Conservation (phyloP, 2,888 invertebrate species). For the Meta bourneti region DNA sequence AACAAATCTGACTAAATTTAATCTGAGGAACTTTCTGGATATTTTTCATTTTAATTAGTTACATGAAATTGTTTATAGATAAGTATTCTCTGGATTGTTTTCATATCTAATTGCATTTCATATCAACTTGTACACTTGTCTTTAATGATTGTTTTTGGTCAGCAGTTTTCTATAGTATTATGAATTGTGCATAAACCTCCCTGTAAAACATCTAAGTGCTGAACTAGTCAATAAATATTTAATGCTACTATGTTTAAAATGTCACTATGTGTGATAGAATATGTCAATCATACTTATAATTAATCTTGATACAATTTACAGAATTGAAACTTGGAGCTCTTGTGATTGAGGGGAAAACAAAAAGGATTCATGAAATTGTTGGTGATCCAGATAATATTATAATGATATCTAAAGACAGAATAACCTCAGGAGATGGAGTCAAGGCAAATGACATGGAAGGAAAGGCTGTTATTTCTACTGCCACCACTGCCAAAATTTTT, state of each 20-base stretch:
- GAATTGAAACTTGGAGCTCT: slow-evolving; percentile 83
- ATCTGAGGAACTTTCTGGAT: too few relatives aligned
- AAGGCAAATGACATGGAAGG: slow-evolving; percentile 94
- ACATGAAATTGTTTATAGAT: too few relatives aligned
- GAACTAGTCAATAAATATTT: too few relatives aligned
- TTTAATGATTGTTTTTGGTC: too few relatives aligned
- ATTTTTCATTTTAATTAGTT: too few relatives aligned
- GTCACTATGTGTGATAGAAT: too few relatives aligned
- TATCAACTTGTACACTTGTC: too few relatives aligned
- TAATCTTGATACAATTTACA: background rate
- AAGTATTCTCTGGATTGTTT: too few relatives aligned
- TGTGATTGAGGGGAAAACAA: slow-evolving; percentile 96
- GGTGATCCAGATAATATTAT: slow-evolving; percentile 86
- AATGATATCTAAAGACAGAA: slow-evolving; percentile 94
- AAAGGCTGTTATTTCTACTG: slow-evolving; percentile 95
- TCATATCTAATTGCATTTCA: too few relatives aligned
- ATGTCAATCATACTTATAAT: background rate
- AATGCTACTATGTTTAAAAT: background rate
- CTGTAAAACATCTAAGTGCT: too few relatives aligned
- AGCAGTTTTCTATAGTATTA: background rate
- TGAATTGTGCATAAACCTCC: too few relatives aligned
- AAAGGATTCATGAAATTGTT: slow-evolving; percentile 90
- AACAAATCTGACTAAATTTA: too few relatives aligned
- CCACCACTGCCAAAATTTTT: slow-evolving; percentile 95
- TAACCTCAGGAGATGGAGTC: slow-evolving; percentile 98